A percentile compares a stretch with the other conserved stretches of the same genome.
These are phyloP conservation scores for Pocota personata DNA, from an alignment of 2,888 invertebrate genomes.

Conservation along the genomic window DNA sequence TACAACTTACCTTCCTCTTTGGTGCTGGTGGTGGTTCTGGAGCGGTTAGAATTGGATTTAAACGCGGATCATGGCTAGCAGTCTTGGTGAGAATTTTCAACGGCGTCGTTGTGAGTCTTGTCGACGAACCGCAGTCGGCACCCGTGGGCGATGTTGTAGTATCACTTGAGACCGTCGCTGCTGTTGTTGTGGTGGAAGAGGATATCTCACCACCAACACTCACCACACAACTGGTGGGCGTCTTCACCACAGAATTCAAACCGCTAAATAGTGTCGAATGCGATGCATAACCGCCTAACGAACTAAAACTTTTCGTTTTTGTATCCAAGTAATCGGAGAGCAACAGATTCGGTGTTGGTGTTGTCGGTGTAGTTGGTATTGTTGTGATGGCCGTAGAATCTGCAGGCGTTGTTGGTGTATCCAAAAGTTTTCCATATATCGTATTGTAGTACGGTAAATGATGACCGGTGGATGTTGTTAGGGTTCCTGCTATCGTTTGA, in stretches of 20 bases:
- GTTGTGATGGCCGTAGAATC: constrained; percentile 76
- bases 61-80: constrained; percentile 81
- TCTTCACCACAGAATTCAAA: constrained; percentile 47
- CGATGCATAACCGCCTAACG: constrained; percentile 76
- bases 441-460: constrained; percentile 81
- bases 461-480: constrained; percentile 62
- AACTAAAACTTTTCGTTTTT: constrained; percentile 77
- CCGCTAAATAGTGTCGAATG: constrained; percentile 75
- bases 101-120: constrained; percentile 72
- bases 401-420: constrained; percentile 78
- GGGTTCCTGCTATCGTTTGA: constrained; percentile 19
- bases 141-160: neutral
- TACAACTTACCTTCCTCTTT: constrained; percentile 79
- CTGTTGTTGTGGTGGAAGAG: constrained; percentile 32
- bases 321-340: constrained; percentile 81
- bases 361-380: constrained; percentile 77
- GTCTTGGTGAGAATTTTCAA: constrained; percentile 81
- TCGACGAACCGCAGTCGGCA: constrained; percentile 31
- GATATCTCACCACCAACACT: neutral
- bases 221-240: neutral
- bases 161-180: constrained; percentile 70
- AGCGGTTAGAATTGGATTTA: constrained; percentile 81
- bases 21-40: constrained; percentile 82
- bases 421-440: constrained; percentile 84
- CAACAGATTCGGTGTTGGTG: constrained; percentile 78